Base-by-base conservation (phyloP, 2,113 vertebrate species). In the Eclectus roratus region DNA sequence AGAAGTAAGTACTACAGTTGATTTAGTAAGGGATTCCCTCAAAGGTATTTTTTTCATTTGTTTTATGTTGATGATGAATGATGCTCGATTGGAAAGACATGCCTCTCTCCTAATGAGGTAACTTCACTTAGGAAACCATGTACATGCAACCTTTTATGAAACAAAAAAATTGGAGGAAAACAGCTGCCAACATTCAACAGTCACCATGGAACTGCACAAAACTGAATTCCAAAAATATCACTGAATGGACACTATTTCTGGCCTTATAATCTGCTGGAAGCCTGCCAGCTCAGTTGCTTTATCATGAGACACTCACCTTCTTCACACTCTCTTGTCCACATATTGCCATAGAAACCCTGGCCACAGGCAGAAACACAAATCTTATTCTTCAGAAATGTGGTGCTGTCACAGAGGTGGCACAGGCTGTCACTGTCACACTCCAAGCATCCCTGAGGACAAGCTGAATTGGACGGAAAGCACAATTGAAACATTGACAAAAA, bases 331-430 rank as follows among this genome's bases (percentile, higher is more conserved):
- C 98, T 97, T 61, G 94, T 98, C 95, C 76, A 56, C 10, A 39
- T 73, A 77, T 98, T 98, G 19, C 96, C 88, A 25, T 98, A 98
- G 96, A 98, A 98, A 50, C 98, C 98, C 11, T 71, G 98, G 44
- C 98, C 97, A 94, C 99, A 99, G 95, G 97, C 98, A 19, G 98
- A 94, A 47, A 98, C 93, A 68, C 99, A 99, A 47, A 96, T 87
- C 17, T 98, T 98, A 5, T 96, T 96, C 94, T 98, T 98, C 84
- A 99, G 97, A 91, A 98, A 99, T 4, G 74, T 98, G 17, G 88
- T 96, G 10, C 94, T 94, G 13, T 94, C 93, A 74, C 99, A 99
- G 21, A 97, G 93, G 16, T 55, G 96, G 97, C 99, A 99, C 55
- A 46, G 84, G 43, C 93, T 97, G 23, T 77, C 72, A 2, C 68